Evolutionary conservation across 2,113 vertebrate genomes (phyloP).

Genomic region (Cryptomyrus ogoouensis): DNA sequence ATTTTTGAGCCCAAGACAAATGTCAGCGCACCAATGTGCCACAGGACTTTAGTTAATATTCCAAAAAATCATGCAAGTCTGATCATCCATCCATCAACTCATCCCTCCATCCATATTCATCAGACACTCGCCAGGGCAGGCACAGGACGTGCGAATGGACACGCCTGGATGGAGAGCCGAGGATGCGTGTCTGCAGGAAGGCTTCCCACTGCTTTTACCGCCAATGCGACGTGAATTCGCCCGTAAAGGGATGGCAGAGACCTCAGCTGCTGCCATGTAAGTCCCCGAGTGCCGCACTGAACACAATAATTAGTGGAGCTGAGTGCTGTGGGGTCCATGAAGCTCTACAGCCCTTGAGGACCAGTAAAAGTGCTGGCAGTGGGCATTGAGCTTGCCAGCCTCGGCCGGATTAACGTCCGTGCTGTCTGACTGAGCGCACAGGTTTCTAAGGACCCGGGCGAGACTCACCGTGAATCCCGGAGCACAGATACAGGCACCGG

Average conservation of each 20-base stretch:
- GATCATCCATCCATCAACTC: not conserved
- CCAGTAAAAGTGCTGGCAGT: not conserved
- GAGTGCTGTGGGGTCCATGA: not conserved
- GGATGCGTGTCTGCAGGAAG: not conserved
- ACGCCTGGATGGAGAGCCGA: not conserved
- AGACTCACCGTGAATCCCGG: constrained; percentile 82
- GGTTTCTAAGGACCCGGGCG: not conserved
- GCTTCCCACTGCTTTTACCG: not conserved
- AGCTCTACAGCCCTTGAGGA: not conserved
- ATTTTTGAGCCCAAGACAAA: not conserved
- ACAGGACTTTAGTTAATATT: not conserved
- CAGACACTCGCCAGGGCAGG: not conserved
- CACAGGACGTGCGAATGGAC: not conserved
- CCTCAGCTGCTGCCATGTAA: not conserved
- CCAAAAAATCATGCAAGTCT: not conserved
- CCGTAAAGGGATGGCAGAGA: not conserved
- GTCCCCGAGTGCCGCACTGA: not conserved
- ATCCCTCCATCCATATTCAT: not conserved
- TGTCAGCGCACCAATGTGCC: not conserved
- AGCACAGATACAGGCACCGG: constrained; percentile 78
- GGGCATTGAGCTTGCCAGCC: not conserved
- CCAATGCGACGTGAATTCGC: not conserved
- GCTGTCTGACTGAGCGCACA: not conserved
- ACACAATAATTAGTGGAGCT: not conserved
- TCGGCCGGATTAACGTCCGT: not conserved